phyloP scores from a whole-genome alignment of 2,113 vertebrate species.

The Dasypus novemcinctus region DNA sequence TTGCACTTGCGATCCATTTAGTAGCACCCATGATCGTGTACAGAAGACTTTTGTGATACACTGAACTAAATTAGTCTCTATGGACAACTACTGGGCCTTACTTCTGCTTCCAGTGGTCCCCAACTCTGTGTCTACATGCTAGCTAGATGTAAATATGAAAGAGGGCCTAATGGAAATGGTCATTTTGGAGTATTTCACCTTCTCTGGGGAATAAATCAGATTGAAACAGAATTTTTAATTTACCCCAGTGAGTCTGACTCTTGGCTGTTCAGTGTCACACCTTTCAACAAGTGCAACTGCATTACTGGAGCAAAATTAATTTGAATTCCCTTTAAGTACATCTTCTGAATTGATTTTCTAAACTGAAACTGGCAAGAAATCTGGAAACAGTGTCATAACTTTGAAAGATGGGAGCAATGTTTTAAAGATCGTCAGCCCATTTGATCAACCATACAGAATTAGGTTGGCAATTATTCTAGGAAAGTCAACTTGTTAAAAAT shows the following conservation, averaged over 20 bases:
- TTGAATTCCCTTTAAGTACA: constrained; percentile 54
- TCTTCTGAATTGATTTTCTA: constrained; percentile 57
- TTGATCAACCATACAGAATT: constrained; percentile 10
- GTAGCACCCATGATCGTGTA: not conserved
- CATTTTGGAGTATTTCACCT: not conserved
- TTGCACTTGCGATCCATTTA: not conserved
- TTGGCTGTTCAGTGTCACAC: constrained; percentile 2
- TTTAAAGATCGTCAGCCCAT: constrained; percentile 42
- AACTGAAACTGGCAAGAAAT: constrained; percentile 60
- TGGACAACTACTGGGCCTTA: not conserved
- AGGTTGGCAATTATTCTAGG: constrained; percentile 32
- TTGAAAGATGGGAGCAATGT: not conserved
- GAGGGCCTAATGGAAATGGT: constrained; percentile 33
- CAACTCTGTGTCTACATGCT: not conserved
- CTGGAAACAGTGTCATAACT: constrained; percentile 26
- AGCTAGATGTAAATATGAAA: not conserved
- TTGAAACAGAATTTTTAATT: constrained; percentile 57
- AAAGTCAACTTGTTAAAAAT: not conserved
- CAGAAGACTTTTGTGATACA: not conserved
- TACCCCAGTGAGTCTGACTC: not conserved
- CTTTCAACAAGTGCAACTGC: constrained; percentile 16
- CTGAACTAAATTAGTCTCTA: not conserved
- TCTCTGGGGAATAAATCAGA: constrained; percentile 11
- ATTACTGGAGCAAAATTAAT: constrained; percentile 50
- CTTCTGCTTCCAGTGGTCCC: not conserved